Evolutionary conservation across 2,888 invertebrate species (phyloP).

Genomic region (Drosophila fungiperda): DNA sequence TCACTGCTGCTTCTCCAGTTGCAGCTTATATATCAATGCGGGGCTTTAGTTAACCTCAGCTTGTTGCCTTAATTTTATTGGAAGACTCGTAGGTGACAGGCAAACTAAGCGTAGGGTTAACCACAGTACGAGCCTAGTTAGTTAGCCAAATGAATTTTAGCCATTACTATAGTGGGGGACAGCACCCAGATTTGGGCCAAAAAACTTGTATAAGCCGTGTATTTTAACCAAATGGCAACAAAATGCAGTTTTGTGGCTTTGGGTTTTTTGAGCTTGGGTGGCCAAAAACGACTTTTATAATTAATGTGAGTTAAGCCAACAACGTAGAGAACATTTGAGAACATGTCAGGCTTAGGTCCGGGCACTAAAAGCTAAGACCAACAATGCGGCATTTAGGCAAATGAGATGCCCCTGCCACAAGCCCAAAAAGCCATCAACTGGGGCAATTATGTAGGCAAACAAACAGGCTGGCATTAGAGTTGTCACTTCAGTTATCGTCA

Average conservation of each 20-base stretch:
- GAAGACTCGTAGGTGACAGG: conserved; percentile 36
- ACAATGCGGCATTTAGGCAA: conserved; percentile 63
- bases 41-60: neutral
- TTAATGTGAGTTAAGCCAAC: conserved; percentile 64
- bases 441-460: conserved; percentile 77
- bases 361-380: conserved; percentile 39
- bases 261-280: conserved; percentile 5
- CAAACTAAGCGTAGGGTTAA: conserved; percentile 29
- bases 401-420: conserved; percentile 36
- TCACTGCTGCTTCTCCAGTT: neutral
- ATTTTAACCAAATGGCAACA: conserved; percentile 13
- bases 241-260: conserved; percentile 66
- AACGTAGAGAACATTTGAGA: conserved; percentile 12
- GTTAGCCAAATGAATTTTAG: conserved; percentile 39
- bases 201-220: conserved; percentile 38
- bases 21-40: neutral
- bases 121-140: conserved; percentile 27
- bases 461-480: conserved; percentile 69
- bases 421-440: conserved; percentile 55
- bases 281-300: conserved; percentile 55
- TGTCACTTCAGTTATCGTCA: conserved; percentile 62
- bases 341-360: conserved; percentile 55
- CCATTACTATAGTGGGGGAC: conserved; percentile 56
- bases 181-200: conserved; percentile 24
- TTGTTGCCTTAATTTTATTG: neutral